Conservation (phyloP, 2,113 vertebrate genomes). For the Arvicanthis niloticus region DNA sequence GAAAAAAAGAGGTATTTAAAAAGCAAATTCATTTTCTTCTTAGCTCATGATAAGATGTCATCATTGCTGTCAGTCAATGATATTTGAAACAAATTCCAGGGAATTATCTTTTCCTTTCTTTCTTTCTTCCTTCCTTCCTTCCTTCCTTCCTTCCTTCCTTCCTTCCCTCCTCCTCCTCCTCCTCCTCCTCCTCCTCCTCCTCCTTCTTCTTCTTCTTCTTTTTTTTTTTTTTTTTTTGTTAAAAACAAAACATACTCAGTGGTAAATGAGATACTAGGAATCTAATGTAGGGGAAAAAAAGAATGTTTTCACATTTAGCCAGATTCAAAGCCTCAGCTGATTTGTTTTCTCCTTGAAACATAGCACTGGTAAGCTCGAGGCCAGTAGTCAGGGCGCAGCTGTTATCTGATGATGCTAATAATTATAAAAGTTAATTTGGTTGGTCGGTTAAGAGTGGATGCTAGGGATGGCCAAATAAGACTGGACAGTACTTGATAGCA, state of each 20-base stretch:
- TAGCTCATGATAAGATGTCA: background rate
- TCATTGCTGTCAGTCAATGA: background rate
- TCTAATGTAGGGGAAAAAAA: background rate
- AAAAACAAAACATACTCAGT: slow-evolving; percentile 26
- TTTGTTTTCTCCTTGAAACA: background rate
- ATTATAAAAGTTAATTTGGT: slow-evolving; percentile 58
- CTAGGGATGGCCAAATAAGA: slow-evolving; percentile 1
- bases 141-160: background rate
- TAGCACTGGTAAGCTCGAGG: background rate
- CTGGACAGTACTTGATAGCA: background rate
- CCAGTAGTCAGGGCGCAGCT: background rate
- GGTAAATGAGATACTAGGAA: background rate
- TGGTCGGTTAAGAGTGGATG: slow-evolving; percentile 31
- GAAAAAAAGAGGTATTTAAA: background rate
- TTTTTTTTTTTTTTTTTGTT: background rate
- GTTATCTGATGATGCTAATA: background rate
- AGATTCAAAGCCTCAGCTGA: background rate
- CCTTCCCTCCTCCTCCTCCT: background rate
- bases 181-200: too few species aligned
- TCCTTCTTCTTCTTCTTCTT: too few species aligned
- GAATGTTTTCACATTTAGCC: background rate
- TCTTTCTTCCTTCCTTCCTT: background rate
- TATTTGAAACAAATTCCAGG: background rate
- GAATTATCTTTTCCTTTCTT: background rate
- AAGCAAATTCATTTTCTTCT: background rate